These are phyloP conservation scores for Dermatemys mawii DNA, from an alignment of 2,113 vertebrate species.

Conservation along the genomic window DNA sequence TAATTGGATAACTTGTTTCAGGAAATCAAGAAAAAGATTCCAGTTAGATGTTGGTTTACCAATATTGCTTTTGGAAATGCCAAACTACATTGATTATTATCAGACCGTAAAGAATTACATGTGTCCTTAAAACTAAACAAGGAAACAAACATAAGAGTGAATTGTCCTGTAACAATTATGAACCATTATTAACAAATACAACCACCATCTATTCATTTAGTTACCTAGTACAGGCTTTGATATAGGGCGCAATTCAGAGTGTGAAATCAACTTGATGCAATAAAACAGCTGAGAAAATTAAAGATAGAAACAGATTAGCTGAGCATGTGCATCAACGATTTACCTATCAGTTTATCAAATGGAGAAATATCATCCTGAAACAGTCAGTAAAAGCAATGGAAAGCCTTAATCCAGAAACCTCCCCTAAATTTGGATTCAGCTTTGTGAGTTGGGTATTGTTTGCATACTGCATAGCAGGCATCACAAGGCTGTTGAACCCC, in stretches of 20 bases:
- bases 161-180: constrained; percentile 44
- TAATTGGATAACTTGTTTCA: constrained; percentile 18
- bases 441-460: too few species aligned
- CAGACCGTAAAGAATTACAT: constrained; percentile 31
- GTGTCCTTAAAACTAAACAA: constrained; percentile 13
- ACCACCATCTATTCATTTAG: background rate
- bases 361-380: background rate
- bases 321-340: constrained; percentile 60
- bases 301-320: constrained; percentile 67
- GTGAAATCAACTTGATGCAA: constrained; percentile 58
- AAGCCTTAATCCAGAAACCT: background rate
- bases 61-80: constrained; percentile 19
- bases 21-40: constrained; percentile 20
- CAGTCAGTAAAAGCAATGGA: background rate
- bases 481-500: background rate
- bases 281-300: constrained; percentile 67
- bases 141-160: constrained; percentile 17
- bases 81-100: background rate
- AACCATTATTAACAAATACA: constrained; percentile 49
- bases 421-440: background rate
- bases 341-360: constrained; percentile 36
- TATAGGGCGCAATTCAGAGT: background rate
- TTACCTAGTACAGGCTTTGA: too few species aligned
- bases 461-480: background rate
- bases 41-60: constrained; percentile 10